Base-by-base conservation (phyloP, 2,797 vertebrate genomes). In the Bovichtus variegatus region DNA sequence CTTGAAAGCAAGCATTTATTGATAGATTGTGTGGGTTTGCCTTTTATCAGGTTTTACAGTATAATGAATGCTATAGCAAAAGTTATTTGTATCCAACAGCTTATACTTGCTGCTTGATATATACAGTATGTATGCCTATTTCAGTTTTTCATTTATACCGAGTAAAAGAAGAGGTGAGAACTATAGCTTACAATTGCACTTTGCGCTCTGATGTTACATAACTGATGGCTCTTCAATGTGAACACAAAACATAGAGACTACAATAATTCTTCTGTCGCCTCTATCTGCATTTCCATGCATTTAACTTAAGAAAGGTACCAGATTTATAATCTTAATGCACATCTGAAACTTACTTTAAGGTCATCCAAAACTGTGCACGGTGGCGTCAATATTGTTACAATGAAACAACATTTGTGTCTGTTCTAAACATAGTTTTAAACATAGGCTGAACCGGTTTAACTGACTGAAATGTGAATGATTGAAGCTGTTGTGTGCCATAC, bases 1-100 rank as follows among this genome's bases (percentile, higher is more conserved):
- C 6, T 47, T 21, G 4, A 43, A 38, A 61, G 18, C 4, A 9
- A 57, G 16, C 16, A 47, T 54, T 40, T 43, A 66, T 29, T 57
- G 23, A 51, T 2, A 15, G 19, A 68, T 47, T 34, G 29, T 46
- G 12, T 31, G 13, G n/a, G 5, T 36, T 27, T 29, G n/a, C 19
- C 18, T 51, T 81, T 55, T 36, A 72, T 38, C 44, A 21, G 59
- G 25, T 69, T 70, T 49, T 34, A 34, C 59, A 23, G 19, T 43
- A 29, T 60, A 43, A 38, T 61, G 19, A 58, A 61, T 27, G 5
- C 5, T 11, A 10, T 5, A 27, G 51, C 51, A 50, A 41, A 43
- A 10, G 6, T 23, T 31, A n/a, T 60, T 74, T 66, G 60, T 27
- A 74, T 49, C 23, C 40, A 40, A 49, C 21, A 46, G 43, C 19